Conservation (phyloP, 2,113 vertebrate species). For the Theropithecus gelada region DNA sequence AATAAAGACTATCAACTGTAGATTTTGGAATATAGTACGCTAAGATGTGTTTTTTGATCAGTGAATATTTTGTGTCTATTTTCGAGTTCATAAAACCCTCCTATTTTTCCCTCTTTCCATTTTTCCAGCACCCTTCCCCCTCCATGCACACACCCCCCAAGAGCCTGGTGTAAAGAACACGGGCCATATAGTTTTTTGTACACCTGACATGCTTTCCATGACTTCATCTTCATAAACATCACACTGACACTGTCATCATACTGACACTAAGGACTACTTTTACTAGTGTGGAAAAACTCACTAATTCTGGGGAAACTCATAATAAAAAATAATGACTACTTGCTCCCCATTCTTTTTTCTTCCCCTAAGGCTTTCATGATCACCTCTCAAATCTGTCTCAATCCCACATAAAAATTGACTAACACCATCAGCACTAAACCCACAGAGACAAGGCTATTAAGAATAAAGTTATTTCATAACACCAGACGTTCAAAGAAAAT, state of each 20-base stretch:
- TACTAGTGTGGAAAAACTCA: constrained; percentile 77
- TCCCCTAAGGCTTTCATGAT: constrained; percentile 54
- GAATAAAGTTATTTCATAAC: background rate
- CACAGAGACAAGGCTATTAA: background rate
- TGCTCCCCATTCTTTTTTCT: background rate
- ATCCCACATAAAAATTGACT: constrained; percentile 71
- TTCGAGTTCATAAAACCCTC: background rate
- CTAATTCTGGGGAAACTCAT: constrained; percentile 56
- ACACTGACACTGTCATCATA: constrained; percentile 19
- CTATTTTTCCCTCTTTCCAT: background rate
- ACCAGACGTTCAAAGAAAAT: constrained; percentile 22
- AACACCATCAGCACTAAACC: constrained; percentile 25
- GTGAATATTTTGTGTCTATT: background rate
- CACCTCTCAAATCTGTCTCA: constrained; percentile 49
- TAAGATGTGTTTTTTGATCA: background rate
- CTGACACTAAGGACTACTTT: constrained; percentile 63
- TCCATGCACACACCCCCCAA: background rate
- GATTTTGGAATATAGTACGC: background rate
- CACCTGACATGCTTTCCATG: constrained; percentile 62
- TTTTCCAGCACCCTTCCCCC: background rate
- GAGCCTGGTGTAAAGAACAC: background rate
- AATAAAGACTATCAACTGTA: background rate
- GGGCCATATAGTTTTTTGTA: background rate
- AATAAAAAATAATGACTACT: constrained; percentile 75
- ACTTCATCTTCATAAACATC: constrained; percentile 77